Percentiles rank a stretch among this genome's conserved stretches.
phyloP scores from a whole-genome alignment of 1,140 invertebrate genomes.

The Calephelis nemesis region DNA sequence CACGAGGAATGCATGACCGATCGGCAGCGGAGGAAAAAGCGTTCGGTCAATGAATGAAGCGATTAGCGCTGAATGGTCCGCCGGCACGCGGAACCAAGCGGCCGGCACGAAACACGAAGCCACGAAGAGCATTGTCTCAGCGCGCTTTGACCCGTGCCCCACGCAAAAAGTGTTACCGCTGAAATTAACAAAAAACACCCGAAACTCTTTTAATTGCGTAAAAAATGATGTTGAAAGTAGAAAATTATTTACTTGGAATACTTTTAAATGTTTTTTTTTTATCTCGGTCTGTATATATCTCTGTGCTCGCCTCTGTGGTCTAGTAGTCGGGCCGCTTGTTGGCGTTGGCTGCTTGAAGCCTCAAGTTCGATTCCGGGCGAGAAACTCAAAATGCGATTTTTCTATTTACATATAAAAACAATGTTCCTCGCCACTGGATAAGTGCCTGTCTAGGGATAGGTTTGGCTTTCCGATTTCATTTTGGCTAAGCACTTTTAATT shows the following conservation, averaged over 20 bases:
- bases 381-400: too few relatives aligned
- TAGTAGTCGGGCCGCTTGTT: too few relatives aligned
- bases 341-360: too few relatives aligned
- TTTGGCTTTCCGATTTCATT: too few relatives aligned
- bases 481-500: too few relatives aligned
- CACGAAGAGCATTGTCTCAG: slow-evolving; percentile 70
- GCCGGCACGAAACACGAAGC: slow-evolving; percentile 58
- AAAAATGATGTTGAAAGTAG: slow-evolving; percentile 46
- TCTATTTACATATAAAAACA: too few relatives aligned
- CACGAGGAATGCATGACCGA: slow-evolving; percentile 71
- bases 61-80: slow-evolving; percentile 69
- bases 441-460: too few relatives aligned
- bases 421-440: too few relatives aligned
- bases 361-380: too few relatives aligned
- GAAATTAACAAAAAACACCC: slow-evolving; percentile 60
- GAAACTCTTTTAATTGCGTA: slow-evolving; percentile 56
- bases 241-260: slow-evolving; percentile 6
- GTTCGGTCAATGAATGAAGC: slow-evolving; percentile 65
- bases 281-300: too few relatives aligned
- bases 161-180: slow-evolving; percentile 52
- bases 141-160: slow-evolving; percentile 72
- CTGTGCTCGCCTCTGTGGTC: too few relatives aligned
- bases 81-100: slow-evolving; percentile 73
- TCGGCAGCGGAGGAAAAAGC: slow-evolving; percentile 60
- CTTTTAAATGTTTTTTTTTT: neutral